Evolutionary conservation across 2,113 vertebrate species (phyloP).

Genomic region (Oreochromis niloticus): DNA sequence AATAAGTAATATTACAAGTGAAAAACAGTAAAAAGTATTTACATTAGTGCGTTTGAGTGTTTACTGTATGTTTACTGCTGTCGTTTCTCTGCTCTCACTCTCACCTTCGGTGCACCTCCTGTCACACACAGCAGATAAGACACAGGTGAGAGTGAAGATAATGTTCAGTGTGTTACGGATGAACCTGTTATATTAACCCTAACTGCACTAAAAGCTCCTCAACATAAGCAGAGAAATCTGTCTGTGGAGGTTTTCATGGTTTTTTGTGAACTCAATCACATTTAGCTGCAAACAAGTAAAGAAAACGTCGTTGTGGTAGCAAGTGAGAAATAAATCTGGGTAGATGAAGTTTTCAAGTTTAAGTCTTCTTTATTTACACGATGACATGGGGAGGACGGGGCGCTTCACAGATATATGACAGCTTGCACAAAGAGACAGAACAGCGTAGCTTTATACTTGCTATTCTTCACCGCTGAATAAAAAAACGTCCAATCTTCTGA

Average conservation of each 20-base stretch:
- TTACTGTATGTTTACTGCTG: background rate
- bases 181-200: background rate
- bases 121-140: background rate
- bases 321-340: background rate
- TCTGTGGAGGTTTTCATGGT: background rate
- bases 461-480: background rate
- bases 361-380: background rate
- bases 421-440: background rate
- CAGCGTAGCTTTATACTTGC: background rate
- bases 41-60: background rate
- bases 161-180: background rate
- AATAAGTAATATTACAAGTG: background rate
- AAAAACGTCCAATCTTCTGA: accelerated
- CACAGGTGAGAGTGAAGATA: background rate
- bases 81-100: background rate
- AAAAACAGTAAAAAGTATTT: background rate
- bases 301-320: background rate
- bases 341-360: background rate
- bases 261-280: background rate
- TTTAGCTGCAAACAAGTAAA: background rate
- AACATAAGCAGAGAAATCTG: background rate
- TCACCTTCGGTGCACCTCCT: accelerated
- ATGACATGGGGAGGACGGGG: background rate
- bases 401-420: background rate
- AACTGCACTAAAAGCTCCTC: background rate